These are phyloP conservation scores for Anthrax anthrax DNA, from an alignment of 2,888 invertebrate genomes.

Conservation along the genomic window DNA sequence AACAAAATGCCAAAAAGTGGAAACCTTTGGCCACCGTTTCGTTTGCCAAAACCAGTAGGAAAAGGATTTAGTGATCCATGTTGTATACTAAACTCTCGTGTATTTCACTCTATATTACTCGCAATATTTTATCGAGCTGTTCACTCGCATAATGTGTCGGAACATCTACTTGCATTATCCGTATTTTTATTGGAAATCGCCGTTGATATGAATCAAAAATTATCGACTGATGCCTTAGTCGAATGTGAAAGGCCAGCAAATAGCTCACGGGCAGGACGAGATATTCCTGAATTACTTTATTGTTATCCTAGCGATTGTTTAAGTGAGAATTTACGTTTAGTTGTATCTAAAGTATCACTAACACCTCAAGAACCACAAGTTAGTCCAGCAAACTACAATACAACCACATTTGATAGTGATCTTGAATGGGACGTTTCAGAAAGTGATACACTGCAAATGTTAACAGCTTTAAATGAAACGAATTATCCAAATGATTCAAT, in stretches of 20 bases:
- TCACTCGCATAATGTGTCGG: slow-evolving; percentile 57
- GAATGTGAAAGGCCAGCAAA: slow-evolving; percentile 13
- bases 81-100: slow-evolving; percentile 29
- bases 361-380: slow-evolving; percentile 42
- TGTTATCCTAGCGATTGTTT: slow-evolving; percentile 63
- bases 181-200: slow-evolving; percentile 79
- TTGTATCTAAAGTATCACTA: slow-evolving; percentile 47
- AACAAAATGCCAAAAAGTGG: slow-evolving; percentile 43
- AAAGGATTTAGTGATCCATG: slow-evolving; percentile 52
- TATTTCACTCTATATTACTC: slow-evolving; percentile 44
- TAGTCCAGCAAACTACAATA: slow-evolving; percentile 39
- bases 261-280: slow-evolving; percentile 23
- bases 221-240: slow-evolving; percentile 16
- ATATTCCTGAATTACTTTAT: slow-evolving; percentile 34
- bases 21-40: slow-evolving; percentile 69
- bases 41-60: slow-evolving; percentile 50
- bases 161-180: slow-evolving; percentile 75
- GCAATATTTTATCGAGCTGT: slow-evolving; percentile 75
- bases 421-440: slow-evolving; percentile 63
- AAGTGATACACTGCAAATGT: slow-evolving; percentile 37
- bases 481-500: slow-evolving; percentile 11
- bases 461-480: slow-evolving; percentile 22
- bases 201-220: slow-evolving; percentile 38
- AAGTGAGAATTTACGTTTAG: slow-evolving; percentile 58
- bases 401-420: slow-evolving; percentile 52